Evolutionary conservation across 2,888 invertebrate genomes (phyloP).

Genomic region (Brachypalpus laphriformis): DNA sequence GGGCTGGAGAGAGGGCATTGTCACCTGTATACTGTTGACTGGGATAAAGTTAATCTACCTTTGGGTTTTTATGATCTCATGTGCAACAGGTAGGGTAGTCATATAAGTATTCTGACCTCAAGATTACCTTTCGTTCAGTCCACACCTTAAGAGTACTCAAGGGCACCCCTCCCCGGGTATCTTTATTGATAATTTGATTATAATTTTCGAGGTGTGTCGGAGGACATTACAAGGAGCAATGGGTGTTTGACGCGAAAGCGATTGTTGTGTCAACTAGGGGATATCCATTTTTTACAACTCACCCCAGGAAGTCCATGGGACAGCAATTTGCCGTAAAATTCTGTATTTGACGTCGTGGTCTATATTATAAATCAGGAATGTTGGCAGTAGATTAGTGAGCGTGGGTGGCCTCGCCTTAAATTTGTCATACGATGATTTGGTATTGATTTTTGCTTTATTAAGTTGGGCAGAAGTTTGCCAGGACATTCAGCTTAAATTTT

Average conservation of each 20-base stretch:
- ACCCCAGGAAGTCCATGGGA: constrained; percentile 31
- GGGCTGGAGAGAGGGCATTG: neutral
- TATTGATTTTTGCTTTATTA: constrained; percentile 22
- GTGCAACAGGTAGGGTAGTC: constrained; percentile 37
- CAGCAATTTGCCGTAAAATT: constrained; percentile 30
- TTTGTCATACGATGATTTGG: constrained; percentile 32
- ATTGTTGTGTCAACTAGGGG: neutral
- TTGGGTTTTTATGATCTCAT: neutral
- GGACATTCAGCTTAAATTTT: constrained; percentile 15
- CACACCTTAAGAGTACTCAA: neutral
- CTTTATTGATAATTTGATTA: constrained; percentile 67
- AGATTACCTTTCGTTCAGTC: neutral
- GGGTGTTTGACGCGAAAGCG: neutral
- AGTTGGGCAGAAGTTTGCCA: neutral
- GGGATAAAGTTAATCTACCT: constrained; percentile 1
- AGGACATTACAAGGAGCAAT: constrained; percentile 17
- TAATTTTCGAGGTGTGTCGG: constrained; percentile 59
- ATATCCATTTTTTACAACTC: constrained; percentile 40
- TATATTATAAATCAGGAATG: constrained; percentile 38
- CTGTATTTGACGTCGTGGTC: constrained; percentile 18
- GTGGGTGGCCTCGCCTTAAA: constrained; percentile 36
- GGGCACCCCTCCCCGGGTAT: neutral
- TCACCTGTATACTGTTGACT: neutral
- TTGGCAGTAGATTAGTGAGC: constrained; percentile 4
- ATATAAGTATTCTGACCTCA: neutral